Evolutionary conservation across 1,140 invertebrate species (phyloP), one percentile per base, ranked within the genome.

Genomic region (Diplogasteroides magnus): DNA sequence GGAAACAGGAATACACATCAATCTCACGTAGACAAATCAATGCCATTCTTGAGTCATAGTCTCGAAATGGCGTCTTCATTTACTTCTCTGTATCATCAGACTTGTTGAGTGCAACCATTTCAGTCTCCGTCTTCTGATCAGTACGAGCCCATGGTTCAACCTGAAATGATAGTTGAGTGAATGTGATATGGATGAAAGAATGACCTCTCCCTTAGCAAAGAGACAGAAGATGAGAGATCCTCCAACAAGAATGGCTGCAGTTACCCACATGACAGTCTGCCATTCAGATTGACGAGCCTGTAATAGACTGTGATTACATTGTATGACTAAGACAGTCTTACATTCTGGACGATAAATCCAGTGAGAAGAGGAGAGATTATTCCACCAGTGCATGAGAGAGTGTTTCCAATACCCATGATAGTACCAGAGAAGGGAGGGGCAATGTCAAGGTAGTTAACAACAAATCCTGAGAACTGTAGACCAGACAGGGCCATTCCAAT

Each of bases 401-500:
- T 82, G 64, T 82, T 83, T 19, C 80, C 80, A 31, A 83, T 73
- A 13, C 80, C 80, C 57, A 83, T 67, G n/a, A 82, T 74, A 2
- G 81, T 73, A 59, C 78, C 75, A 37, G 66, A 73, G 69, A 85
- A 84, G 76, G 77, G 82, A 31, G 86, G 86, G 15, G 85, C 86
- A 64, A 87, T 83, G 75, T 87, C 86, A 69, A 87, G 70, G 71
- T 86, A 86, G 75, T 86, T 87, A 19, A 86, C 85, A 74, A 83
- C 82, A 74, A 86, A 85, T 19, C 85, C 85, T 57, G 84, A 77
- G 81, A 84, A 86, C 31, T 85, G 84, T 68, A 86, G 82, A 13
- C 86, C 86, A 62, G 85, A 85, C 2, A 87, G 71, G 3, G 85
- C 85, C 55, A 86, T 84, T 29, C 73, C 75, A 3, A 81, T 19